Evolutionary conservation across 2,888 invertebrate genomes (phyloP), one percentile per base, ranked within the genome.

Genomic region (Tipula confusa): DNA sequence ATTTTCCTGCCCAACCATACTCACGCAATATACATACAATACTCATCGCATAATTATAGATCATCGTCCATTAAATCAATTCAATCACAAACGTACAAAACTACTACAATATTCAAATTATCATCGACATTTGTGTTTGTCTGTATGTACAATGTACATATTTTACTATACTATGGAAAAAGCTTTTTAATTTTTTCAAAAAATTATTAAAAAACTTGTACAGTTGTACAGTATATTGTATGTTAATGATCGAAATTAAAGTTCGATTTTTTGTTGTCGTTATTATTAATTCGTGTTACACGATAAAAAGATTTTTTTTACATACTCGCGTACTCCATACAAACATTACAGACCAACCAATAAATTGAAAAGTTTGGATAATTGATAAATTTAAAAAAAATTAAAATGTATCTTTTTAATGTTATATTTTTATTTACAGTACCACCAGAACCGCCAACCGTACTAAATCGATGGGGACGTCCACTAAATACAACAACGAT

Each of bases 371-470:
- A 64, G 64, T 64, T 64, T 24, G 24, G 24, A 64, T 64, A 64
- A 24, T 24, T 64, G 64, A 64, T 64, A 64, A 64, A 64, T 64
- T n/a, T n/a, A n/a, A n/a, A n/a, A n/a, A n/a, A 64, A 64, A 64
- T 64, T 64, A 43, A 43, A 43, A 43, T 15, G n/a, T 43, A n/a
- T 15, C 43, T 15, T n/a, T n/a, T n/a, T n/a, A n/a, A n/a, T n/a
- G n/a, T 64, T 64, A 64, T 24, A 6, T 79, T 82, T 36, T n/a
- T 84, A 80, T 83, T 83, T 83, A 3, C 93, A 95, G 95, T 95
- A 86, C 95, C 95, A 83, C 95, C 96, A 0, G 95, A 95, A 88
- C 93, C 93, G 87, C 95, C 95, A 24, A 93, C 93, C 85, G 94
- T 95, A 86, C 91, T 95, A 87, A 95, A 95, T 89, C 92, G 93